These are phyloP conservation scores for Panzeria rudis DNA, from an alignment of 2,888 invertebrate genomes.

Conservation along the genomic window DNA sequence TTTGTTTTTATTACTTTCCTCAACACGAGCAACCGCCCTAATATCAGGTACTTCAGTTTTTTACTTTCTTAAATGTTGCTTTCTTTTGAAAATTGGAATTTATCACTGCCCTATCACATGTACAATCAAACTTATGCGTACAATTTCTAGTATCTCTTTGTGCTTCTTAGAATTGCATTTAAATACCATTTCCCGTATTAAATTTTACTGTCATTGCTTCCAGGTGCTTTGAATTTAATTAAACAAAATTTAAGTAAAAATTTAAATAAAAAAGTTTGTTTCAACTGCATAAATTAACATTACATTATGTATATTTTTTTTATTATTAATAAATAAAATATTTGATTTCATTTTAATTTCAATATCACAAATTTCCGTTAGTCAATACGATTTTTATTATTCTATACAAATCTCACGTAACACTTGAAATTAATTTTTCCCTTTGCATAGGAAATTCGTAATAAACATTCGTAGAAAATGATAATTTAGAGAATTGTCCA, in stretches of 20 bases:
- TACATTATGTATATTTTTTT: neutral
- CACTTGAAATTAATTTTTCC: slow-evolving; percentile 35
- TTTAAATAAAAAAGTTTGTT: neutral
- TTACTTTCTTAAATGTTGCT: neutral
- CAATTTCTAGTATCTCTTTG: neutral
- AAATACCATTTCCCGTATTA: slow-evolving; percentile 23
- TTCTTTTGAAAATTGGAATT: neutral
- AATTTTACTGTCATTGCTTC: neutral
- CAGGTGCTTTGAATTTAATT: slow-evolving; percentile 5
- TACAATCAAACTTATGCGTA: neutral
- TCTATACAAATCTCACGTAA: slow-evolving; percentile 25
- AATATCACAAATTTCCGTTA: slow-evolving; percentile 29
- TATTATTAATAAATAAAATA: neutral
- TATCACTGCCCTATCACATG: neutral
- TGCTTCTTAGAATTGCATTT: slow-evolving; percentile 5
- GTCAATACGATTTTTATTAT: slow-evolving; percentile 17
- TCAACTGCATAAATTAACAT: slow-evolving; percentile 11
- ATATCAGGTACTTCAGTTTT: neutral
- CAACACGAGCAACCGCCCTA: neutral
- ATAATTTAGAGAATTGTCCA: slow-evolving; percentile 11
- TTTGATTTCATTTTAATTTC: slow-evolving; percentile 21
- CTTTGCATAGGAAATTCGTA: slow-evolving; percentile 26
- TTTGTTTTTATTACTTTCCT: neutral
- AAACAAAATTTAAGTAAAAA: neutral
- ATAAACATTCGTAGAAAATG: slow-evolving; percentile 5